A percentile compares a stretch with the other conserved stretches of the same genome.
Conservation (phyloP, 1,140 invertebrate species). For the Apis cerana region DNA sequence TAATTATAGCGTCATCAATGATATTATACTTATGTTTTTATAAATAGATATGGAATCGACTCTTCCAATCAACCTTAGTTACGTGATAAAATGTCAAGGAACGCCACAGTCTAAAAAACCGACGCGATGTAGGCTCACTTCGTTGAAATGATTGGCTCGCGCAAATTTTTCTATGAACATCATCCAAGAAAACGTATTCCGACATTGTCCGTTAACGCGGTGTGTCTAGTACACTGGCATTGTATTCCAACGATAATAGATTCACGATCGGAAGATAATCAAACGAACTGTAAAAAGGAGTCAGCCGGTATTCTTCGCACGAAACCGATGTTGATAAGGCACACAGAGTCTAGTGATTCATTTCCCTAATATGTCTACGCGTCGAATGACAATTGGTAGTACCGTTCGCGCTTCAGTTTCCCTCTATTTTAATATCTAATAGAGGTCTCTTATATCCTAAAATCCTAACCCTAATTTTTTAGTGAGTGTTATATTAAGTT, state of each 20-base stretch:
- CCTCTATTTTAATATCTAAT: not conserved
- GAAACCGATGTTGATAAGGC: conserved; percentile 42
- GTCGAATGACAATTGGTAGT: conserved; percentile 35
- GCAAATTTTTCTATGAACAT: conserved; percentile 46
- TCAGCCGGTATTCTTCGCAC: conserved; percentile 38
- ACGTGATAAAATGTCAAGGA: conserved; percentile 19
- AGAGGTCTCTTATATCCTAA: not conserved
- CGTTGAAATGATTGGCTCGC: conserved; percentile 36
- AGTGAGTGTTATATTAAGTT: too few species aligned
- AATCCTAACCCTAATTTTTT: too few species aligned
- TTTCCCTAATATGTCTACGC: conserved; percentile 48
- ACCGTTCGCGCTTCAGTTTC: conserved; percentile 15
- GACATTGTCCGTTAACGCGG: conserved; percentile 42
- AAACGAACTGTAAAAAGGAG: conserved; percentile 47
- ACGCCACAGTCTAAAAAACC: not conserved
- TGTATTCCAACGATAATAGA: conserved; percentile 45
- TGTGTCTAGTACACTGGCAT: conserved; percentile 33
- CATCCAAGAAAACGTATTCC: conserved; percentile 15
- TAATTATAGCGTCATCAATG: not conserved
- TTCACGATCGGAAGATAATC: conserved; percentile 48
- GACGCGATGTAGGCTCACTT: not conserved
- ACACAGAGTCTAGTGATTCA: conserved; percentile 32
- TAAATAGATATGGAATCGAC: not conserved
- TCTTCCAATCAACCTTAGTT: not conserved
- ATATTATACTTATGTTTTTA: not conserved